A percentile compares a stretch with the other conserved stretches of the same genome.
These are phyloP conservation scores for Tuta absoluta DNA, from an alignment of 2,888 invertebrate genomes.

Conservation along the genomic window DNA sequence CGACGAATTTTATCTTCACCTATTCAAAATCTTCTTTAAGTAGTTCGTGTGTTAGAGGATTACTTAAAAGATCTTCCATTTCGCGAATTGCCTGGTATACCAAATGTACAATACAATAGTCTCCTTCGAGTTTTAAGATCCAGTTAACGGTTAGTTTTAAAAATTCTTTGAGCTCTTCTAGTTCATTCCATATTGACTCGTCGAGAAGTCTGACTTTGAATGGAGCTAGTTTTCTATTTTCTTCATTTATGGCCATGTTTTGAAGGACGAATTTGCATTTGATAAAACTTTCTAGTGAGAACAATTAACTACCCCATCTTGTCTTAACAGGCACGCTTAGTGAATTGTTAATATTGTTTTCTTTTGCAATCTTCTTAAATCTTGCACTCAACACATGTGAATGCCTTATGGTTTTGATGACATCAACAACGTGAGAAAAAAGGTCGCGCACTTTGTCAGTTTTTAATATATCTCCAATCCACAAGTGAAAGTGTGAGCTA, in stretches of 20 bases:
- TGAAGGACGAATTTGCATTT: neutral
- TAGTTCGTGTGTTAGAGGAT: neutral
- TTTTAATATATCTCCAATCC: neutral
- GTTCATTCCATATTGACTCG: neutral
- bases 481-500: conserved; percentile 1
- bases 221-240: neutral
- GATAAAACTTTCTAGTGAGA: conserved; percentile 5
- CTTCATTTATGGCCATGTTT: conserved; percentile 1
- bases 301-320: neutral
- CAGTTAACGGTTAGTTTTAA: neutral
- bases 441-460: neutral
- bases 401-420: neutral
- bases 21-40: neutral
- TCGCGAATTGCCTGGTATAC: neutral
- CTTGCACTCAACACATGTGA: neutral
- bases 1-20: neutral
- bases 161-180: neutral
- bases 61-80: conserved; percentile 2
- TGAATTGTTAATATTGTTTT: neutral
- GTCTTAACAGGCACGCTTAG: neutral
- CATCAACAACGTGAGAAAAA: neutral
- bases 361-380: neutral
- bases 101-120: conserved; percentile 7
- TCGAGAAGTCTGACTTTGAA: neutral
- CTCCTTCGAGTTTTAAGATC: neutral